phyloP scores from a whole-genome alignment of 2,888 invertebrate genomes.

The Drosophila setosimentum region DNA sequence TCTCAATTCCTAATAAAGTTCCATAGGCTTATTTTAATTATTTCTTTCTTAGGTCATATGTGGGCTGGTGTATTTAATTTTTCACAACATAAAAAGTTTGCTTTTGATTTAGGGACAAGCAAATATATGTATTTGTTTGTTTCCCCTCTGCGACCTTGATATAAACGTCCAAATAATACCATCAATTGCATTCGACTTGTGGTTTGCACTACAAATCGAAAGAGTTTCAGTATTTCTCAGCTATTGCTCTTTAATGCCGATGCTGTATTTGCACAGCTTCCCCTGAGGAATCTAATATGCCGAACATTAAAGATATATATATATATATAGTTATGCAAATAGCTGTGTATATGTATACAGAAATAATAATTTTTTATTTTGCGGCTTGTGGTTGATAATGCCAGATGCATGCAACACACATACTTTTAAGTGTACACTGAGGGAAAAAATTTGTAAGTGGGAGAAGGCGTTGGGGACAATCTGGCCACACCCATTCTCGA shows the following conservation, averaged over 20 bases:
- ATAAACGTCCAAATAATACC: not conserved
- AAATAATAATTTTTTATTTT: conserved; percentile 7
- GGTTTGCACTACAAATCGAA: conserved; percentile 12
- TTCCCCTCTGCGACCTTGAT: not conserved
- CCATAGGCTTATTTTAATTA: not conserved
- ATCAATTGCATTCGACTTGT: not conserved
- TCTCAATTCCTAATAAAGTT: not conserved
- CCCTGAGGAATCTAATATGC: conserved; percentile 55
- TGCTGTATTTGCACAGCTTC: conserved; percentile 62
- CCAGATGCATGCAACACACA: conserved; percentile 4
- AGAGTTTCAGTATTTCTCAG: not conserved
- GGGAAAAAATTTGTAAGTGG: not conserved
- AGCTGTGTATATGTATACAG: not conserved
- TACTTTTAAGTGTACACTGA: not conserved
- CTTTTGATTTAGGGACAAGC: not conserved
- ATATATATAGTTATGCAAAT: not conserved
- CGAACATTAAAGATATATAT: conserved; percentile 16
- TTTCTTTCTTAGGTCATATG: not conserved
- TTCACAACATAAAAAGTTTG: not conserved
- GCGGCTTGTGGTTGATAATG: conserved; percentile 28
- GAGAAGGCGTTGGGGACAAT: not conserved
- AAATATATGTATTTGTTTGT: too few relatives aligned
- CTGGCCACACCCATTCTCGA: not conserved
- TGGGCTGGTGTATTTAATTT: not conserved
- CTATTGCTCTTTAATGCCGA: conserved; percentile 2